Evolutionary conservation across 2,888 invertebrate genomes (phyloP).

Genomic region (Cremastinae sp.): DNA sequence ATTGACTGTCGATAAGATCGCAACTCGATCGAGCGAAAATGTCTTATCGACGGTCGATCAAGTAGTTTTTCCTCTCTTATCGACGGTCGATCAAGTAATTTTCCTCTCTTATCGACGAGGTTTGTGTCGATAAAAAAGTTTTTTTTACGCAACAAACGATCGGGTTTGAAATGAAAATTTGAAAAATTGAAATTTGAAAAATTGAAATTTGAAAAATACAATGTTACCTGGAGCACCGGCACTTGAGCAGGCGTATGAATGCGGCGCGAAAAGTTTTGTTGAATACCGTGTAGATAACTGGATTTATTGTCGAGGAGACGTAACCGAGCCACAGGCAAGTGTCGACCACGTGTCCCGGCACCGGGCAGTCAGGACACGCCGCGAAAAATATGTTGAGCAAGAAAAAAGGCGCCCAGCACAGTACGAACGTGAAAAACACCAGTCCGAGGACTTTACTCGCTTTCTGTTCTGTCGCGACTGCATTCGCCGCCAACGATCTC

Average conservation of each 20-base stretch:
- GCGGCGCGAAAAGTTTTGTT: slow-evolving; percentile 94
- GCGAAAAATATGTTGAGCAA: slow-evolving; percentile 93
- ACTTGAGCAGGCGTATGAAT: slow-evolving; percentile 88
- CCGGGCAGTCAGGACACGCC: slow-evolving; percentile 89
- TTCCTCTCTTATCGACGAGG: no score
- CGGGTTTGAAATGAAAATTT: no score
- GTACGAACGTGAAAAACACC: slow-evolving; percentile 95
- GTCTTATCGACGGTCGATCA: no score
- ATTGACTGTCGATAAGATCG: no score
- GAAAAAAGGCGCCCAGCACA: slow-evolving; percentile 97
- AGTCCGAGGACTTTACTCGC: slow-evolving; percentile 95
- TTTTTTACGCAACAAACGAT: no score
- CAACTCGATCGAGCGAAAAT: no score
- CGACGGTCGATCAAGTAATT: no score
- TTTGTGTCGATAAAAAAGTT: no score
- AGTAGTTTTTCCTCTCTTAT: no score
- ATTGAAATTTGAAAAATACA: slow-evolving; percentile 3
- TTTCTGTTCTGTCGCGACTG: slow-evolving; percentile 95
- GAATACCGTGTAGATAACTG: slow-evolving; percentile 96
- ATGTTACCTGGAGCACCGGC: slow-evolving; percentile 88
- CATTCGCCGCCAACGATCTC: slow-evolving; percentile 88
- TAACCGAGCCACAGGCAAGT: slow-evolving; percentile 96
- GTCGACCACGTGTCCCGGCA: slow-evolving; percentile 88
- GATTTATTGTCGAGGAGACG: slow-evolving; percentile 95
- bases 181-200: no score